Base-by-base conservation (phyloP, 2,113 vertebrate species). In the Copsychus sechellarum region DNA sequence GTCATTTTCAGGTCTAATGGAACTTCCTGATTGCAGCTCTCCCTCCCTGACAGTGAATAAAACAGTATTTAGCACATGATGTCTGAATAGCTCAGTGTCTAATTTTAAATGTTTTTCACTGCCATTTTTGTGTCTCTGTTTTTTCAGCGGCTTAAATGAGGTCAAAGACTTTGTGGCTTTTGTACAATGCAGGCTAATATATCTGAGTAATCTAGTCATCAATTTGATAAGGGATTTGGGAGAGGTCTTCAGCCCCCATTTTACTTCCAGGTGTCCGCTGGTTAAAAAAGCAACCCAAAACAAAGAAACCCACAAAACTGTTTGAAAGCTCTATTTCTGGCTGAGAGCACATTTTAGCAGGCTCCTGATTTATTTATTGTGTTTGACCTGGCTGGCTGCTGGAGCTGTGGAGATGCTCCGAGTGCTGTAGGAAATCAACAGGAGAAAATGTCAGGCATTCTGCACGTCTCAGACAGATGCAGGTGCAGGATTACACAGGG, bases 71-170 rank as follows among this genome's bases (percentile, higher is more conserved):
- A 95, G 76, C 87, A 83, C 81, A 77, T n/a, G 51, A 48, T 64
- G 62, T 66, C 94, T 95, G 92, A 90, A 60, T 83, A 94, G 38
- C 81, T 91, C 79, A 54, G 38, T 70, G 86, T 83, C 81, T 94
- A 80, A 91, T 91, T 95, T 95, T 86, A 90, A 76, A 58, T 54
- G 50, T 88, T 95, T 95, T 86, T 87, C 84, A 40, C 26, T 83
- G 64, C 66, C 29, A 60, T 90, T 33, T 86, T 80, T 86, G 26
- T 78, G n/a, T 56, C 6, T 85, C n/a, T 92, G 58, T 64, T 85
- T 91, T 85, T 81, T n/a, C 71, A 86, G 70, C 43, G 80, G 71
- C 66, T 92, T 86, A 92, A 96, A 95, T 73, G 71, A 91, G 85
- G 86, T 94, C 92, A 92, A 81, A 93, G 79, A 47, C 71, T 86